Evolutionary conservation across 2,797 vertebrate genomes (phyloP).

Genomic region (Pangasius krempfi): DNA sequence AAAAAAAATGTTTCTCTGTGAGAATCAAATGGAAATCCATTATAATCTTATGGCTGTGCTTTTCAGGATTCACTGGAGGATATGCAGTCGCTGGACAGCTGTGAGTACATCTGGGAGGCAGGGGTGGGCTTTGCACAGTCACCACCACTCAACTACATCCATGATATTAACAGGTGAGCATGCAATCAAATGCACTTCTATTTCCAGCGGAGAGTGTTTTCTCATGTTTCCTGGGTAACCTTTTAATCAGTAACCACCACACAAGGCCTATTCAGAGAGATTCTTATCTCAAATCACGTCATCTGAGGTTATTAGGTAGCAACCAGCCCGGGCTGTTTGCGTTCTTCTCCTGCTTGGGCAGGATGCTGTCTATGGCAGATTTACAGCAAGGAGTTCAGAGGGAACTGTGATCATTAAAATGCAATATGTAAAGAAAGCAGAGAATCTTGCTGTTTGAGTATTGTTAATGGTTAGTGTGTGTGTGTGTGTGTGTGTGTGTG

Average conservation of each 20-base stretch:
- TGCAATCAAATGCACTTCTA: background rate
- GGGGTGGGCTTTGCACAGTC: slow-evolving; percentile 98
- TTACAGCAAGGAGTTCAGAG: background rate
- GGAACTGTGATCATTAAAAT: background rate
- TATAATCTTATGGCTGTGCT: background rate
- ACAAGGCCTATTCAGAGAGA: slow-evolving; percentile 9
- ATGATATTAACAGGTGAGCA: slow-evolving; percentile 94
- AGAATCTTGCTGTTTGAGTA: background rate
- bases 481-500: background rate
- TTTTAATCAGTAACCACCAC: slow-evolving; percentile 54
- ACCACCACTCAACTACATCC: slow-evolving; percentile 91
- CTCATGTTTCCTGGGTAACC: slow-evolving; percentile 29
- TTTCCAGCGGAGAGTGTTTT: slow-evolving; percentile 15
- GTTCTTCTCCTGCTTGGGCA: background rate
- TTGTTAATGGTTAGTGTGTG: background rate
- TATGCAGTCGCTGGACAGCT: slow-evolving; percentile 97
- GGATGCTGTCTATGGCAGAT: background rate
- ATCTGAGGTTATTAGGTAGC: background rate
- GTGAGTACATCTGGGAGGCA: slow-evolving; percentile 99
- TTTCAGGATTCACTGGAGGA: slow-evolving; percentile 89
- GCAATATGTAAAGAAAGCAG: background rate
- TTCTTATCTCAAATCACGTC: slow-evolving; percentile 22
- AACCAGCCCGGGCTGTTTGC: background rate
- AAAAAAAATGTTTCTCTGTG: background rate
- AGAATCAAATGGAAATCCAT: background rate